phyloP scores from a whole-genome alignment of 53 echinoderm and acorn worm genomes.

The Crossaster papposus region DNA sequence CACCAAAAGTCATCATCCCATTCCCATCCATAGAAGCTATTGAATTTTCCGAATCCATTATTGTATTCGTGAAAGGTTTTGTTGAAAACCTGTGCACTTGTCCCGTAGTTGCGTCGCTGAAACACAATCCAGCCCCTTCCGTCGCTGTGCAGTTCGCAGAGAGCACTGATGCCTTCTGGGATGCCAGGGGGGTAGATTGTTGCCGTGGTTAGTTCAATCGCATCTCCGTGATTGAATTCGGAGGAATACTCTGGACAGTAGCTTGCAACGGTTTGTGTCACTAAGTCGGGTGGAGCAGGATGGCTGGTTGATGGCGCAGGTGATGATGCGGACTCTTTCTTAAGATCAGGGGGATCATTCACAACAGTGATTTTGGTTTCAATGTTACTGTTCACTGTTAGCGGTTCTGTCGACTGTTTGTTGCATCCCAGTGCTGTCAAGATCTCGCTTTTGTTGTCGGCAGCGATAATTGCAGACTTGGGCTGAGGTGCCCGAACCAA shows the following conservation, averaged over 20 bases:
- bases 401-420: background rate
- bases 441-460: background rate
- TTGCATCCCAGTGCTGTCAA: background rate
- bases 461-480: background rate
- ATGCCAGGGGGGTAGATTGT: background rate
- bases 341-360: too few relatives aligned
- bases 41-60: background rate
- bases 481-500: background rate
- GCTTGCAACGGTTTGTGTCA: background rate
- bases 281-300: background rate
- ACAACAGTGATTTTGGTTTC: too few relatives aligned
- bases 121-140: slow-evolving; percentile 5
- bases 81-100: background rate
- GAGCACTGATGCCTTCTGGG: background rate
- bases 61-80: background rate
- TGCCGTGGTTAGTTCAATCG: background rate
- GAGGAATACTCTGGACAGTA: background rate
- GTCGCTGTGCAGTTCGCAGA: background rate
- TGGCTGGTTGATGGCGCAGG: too few relatives aligned
- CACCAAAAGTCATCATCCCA: background rate
- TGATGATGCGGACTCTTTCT: too few relatives aligned
- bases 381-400: background rate
- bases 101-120: background rate
- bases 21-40: too few relatives aligned
- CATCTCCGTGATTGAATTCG: background rate